A percentile compares a stretch with the other conserved stretches of the same genome.
Conservation (phyloP, 2,888 invertebrate species). For the Pyrrhia umbra region DNA sequence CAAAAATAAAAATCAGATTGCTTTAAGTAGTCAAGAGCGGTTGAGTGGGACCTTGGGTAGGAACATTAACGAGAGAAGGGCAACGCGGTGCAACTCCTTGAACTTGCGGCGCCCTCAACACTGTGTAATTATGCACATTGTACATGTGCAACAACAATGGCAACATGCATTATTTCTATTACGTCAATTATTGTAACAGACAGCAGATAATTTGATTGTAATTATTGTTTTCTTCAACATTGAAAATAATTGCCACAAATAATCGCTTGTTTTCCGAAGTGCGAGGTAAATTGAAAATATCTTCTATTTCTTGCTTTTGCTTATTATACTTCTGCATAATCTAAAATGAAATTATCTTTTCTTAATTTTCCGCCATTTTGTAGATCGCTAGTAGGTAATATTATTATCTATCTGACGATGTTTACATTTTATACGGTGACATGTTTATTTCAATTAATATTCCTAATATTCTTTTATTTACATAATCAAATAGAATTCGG, state of each 20-base stretch:
- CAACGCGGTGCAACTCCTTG: slow-evolving; percentile 44
- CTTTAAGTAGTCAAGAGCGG: slow-evolving; percentile 4
- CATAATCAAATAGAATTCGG: slow-evolving; percentile 25
- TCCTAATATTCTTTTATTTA: background rate
- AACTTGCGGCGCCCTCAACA: slow-evolving; percentile 46
- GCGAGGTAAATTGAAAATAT: background rate
- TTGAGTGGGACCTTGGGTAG: slow-evolving; percentile 14
- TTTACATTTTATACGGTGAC: too few relatives aligned
- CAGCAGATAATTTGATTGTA: background rate
- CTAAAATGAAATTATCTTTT: too few relatives aligned
- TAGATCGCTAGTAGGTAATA: too few relatives aligned
- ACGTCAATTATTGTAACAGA: background rate
- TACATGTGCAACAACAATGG: slow-evolving; percentile 27
- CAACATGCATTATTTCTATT: slow-evolving; percentile 17
- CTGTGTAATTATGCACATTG: slow-evolving; percentile 36
- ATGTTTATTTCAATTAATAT: background rate
- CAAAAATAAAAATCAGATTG: background rate
- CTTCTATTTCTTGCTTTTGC: background rate
- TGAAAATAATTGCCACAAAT: slow-evolving; percentile 2
- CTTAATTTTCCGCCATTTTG: too few relatives aligned
- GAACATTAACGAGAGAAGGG: slow-evolving; percentile 24
- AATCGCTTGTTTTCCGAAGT: background rate
- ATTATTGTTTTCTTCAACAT: slow-evolving; percentile 16
- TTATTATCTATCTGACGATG: too few relatives aligned
- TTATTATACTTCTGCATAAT: too few relatives aligned